Evolutionary conservation across 2,797 vertebrate species (phyloP).

Genomic region (Cyclura pinguis): DNA sequence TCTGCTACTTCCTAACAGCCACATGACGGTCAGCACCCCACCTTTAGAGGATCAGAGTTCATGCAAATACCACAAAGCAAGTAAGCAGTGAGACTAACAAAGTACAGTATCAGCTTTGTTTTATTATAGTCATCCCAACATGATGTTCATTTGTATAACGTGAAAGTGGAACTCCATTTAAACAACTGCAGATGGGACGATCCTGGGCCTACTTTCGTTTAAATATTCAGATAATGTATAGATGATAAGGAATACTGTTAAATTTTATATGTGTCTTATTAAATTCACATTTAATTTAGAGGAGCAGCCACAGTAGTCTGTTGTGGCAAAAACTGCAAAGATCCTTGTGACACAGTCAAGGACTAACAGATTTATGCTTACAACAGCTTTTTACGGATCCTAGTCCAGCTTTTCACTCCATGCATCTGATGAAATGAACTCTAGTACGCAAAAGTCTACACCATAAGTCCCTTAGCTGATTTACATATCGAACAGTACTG

Average conservation of each 20-base stretch:
- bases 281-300: background rate
- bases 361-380: background rate
- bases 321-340: background rate
- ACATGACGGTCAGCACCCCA: background rate
- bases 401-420: too few species aligned
- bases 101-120: background rate
- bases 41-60: background rate
- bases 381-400: background rate
- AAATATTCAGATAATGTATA: background rate
- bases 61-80: background rate
- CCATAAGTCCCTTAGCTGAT: background rate
- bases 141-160: background rate
- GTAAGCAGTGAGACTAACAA: background rate
- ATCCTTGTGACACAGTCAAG: background rate
- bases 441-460: background rate
- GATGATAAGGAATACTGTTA: background rate
- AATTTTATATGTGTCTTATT: background rate
- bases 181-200: background rate
- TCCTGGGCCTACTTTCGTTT: background rate
- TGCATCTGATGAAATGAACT: background rate
- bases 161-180: background rate
- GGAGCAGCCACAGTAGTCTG: background rate
- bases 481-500: background rate
- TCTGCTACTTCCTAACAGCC: background rate
- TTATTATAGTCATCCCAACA: background rate